phyloP scores from a whole-genome alignment of 1,140 invertebrate genomes.

The Hylaeus volcanicus region DNA sequence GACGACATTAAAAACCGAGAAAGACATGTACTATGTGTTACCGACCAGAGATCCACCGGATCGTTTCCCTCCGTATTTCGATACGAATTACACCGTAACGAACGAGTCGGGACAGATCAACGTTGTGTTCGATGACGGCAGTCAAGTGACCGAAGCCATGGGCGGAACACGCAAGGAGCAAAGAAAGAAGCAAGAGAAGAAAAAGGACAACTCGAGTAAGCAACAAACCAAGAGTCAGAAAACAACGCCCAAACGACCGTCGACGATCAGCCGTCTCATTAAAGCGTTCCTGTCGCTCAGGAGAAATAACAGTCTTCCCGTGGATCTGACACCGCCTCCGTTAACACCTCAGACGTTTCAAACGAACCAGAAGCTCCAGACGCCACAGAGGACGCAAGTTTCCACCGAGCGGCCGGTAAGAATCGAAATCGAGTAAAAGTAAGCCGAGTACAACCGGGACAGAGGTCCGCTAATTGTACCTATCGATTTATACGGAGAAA shows the following conservation, averaged over 20 bases:
- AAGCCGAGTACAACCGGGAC: not conserved
- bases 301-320: slow-evolving; percentile 30
- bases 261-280: slow-evolving; percentile 49
- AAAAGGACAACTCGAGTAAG: slow-evolving; percentile 9
- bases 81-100: slow-evolving; percentile 39
- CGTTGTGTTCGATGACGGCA: slow-evolving; percentile 45
- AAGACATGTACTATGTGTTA: slow-evolving; percentile 37
- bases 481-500: not conserved
- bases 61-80: slow-evolving; percentile 71
- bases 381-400: not conserved
- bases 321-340: slow-evolving; percentile 18
- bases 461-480: not conserved
- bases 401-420: slow-evolving; percentile 3
- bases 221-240: not conserved
- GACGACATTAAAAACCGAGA: slow-evolving; percentile 26
- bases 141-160: not conserved
- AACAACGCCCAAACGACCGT: slow-evolving; percentile 33
- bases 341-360: not conserved
- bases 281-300: slow-evolving; percentile 47
- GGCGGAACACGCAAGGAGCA: not conserved
- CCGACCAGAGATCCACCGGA: slow-evolving; percentile 62
- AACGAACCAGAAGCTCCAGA: slow-evolving; percentile 17
- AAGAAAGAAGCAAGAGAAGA: slow-evolving; percentile 27
- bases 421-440: not conserved
- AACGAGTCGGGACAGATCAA: slow-evolving; percentile 48